Conservation (phyloP, 1,140 invertebrate genomes). For the Stenopsyche tienmushanensis region DNA sequence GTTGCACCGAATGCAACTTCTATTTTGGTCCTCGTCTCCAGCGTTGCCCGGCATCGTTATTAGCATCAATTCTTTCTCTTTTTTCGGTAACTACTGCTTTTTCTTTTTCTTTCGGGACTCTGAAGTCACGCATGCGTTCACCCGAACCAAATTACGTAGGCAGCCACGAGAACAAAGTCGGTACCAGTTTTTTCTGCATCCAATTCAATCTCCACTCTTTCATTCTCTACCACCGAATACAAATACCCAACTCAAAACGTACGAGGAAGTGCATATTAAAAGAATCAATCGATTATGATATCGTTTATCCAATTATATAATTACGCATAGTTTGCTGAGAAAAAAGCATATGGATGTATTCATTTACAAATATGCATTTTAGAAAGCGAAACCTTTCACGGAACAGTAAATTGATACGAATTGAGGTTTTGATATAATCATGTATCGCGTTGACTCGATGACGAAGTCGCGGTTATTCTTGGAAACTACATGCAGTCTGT, state of each 20-base stretch:
- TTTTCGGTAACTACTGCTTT: not conserved
- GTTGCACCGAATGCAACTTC: not conserved
- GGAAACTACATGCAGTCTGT: too few relatives aligned
- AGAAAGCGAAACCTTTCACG: constrained; percentile 13
- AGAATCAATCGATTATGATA: too few relatives aligned
- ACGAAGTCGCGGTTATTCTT: too few relatives aligned
- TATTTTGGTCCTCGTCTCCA: constrained; percentile 8
- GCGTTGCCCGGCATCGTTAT: constrained; percentile 3
- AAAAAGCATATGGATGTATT: not conserved
- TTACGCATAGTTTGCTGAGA: too few relatives aligned
- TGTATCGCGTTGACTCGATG: not conserved
- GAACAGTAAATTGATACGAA: not conserved
- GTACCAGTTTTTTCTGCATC: not conserved
- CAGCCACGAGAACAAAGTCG: not conserved
- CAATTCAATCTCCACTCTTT: too few relatives aligned
- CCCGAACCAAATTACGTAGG: constrained; percentile 10
- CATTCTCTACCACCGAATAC: too few relatives aligned
- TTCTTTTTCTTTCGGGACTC: constrained; percentile 1
- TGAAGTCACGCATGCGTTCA: constrained; percentile 12
- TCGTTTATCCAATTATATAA: too few relatives aligned
- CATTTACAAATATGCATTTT: not conserved
- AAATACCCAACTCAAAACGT: too few relatives aligned
- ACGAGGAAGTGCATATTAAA: too few relatives aligned
- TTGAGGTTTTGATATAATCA: not conserved
- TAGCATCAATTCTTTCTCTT: not conserved